phyloP scores from a whole-genome alignment of 2,797 vertebrate genomes.

The Spinus olivaceus region DNA sequence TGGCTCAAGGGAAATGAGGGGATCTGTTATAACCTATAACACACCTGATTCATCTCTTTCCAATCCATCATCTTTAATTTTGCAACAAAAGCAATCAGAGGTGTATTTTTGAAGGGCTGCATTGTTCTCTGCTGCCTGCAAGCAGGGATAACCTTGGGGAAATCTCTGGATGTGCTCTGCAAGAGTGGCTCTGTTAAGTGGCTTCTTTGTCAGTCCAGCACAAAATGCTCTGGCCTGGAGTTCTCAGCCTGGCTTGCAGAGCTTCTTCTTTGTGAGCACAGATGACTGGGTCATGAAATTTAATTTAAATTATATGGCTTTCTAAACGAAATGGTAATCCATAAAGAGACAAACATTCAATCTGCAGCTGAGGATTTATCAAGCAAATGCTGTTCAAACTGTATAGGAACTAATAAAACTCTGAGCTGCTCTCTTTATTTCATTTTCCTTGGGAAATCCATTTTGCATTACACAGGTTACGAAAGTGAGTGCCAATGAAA shows the following conservation, averaged over 20 bases:
- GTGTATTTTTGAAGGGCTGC: not conserved
- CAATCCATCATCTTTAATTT: constrained; percentile 22
- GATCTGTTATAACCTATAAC: not conserved
- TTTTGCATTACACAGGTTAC: not conserved
- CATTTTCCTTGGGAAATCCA: not conserved
- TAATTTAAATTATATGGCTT: not conserved
- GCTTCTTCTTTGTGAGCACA: not conserved
- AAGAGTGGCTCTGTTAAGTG: not conserved
- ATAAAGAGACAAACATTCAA: constrained; percentile 31
- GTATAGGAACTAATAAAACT: not conserved
- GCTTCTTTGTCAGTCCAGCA: not conserved
- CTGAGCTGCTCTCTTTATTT: not conserved
- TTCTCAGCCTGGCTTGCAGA: not conserved
- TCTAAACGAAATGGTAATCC: not conserved
- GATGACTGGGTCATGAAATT: not conserved
- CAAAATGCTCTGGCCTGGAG: not conserved
- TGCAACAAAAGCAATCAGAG: not conserved
- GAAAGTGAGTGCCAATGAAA: not conserved
- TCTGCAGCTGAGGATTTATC: not conserved
- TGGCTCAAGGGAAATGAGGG: not conserved
- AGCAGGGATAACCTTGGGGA: constrained; percentile 55
- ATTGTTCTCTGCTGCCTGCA: constrained; percentile 36
- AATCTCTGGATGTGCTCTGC: not conserved
- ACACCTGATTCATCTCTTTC: not conserved
- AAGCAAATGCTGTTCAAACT: not conserved